Conservation (phyloP, 2,113 vertebrate genomes). For the Sakesphorus luctuosus region DNA sequence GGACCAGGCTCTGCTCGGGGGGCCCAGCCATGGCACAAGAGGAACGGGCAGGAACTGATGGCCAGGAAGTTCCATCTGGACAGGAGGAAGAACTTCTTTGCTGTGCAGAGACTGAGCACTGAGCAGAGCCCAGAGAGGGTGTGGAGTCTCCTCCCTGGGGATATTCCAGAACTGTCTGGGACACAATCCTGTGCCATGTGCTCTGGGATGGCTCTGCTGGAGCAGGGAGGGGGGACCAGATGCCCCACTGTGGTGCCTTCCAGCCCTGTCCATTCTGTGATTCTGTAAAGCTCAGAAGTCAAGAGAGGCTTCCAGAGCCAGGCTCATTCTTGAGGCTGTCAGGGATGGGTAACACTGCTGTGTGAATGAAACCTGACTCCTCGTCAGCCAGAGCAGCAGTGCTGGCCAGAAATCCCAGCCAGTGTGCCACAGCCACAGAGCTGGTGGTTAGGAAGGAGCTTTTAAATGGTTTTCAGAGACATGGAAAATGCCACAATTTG, state of each 20-base stretch:
- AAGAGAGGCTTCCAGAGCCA: not conserved
- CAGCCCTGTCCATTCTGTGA: fast-evolving
- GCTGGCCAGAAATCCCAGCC: not conserved
- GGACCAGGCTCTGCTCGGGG: not conserved
- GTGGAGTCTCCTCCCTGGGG: not conserved
- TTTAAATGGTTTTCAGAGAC: not conserved
- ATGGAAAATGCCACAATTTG: conserved; percentile 27
- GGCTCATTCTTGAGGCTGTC: not conserved
- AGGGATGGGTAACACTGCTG: not conserved
- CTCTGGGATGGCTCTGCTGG: not conserved
- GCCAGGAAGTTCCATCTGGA: not conserved
- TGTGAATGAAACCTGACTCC: not conserved
- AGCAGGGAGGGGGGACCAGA: not conserved
- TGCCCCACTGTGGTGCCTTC: not conserved
- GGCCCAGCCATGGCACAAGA: not conserved
- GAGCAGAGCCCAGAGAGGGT: not conserved
- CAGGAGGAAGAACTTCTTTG: not conserved
- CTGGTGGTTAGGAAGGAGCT: not conserved
- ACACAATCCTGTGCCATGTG: not conserved
- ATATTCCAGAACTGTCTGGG: not conserved
- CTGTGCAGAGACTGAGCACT: not conserved
- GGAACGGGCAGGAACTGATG: not conserved
- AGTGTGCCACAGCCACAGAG: not conserved
- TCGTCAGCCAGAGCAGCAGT: not conserved
- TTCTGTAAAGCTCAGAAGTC: not conserved